phyloP scores from a whole-genome alignment of 1,140 invertebrate genomes.

The Acarapis woodi region DNA sequence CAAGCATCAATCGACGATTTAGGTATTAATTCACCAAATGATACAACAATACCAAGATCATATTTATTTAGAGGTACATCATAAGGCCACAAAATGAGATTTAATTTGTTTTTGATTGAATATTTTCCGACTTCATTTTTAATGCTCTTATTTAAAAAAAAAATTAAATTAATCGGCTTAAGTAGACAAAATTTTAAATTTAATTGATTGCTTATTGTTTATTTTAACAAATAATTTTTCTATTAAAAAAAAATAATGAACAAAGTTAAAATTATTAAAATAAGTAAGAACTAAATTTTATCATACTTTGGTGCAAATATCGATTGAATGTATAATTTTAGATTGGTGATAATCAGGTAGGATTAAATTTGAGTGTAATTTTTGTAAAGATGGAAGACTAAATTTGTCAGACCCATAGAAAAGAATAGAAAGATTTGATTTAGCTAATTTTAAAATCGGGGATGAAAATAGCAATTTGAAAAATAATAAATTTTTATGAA shows the following conservation, averaged over 20 bases:
- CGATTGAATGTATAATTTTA: no score
- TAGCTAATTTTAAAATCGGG: no score
- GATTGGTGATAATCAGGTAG: no score
- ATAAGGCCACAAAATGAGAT: constrained; percentile 17
- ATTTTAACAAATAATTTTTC: no score
- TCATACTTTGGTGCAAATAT: no score
- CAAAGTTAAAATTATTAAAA: no score
- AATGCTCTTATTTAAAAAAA: constrained; percentile 3
- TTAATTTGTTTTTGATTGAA: constrained; percentile 13
- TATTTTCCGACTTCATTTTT: constrained; percentile 13
- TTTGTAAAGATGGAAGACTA: constrained; percentile 13
- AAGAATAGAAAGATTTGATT: constrained; percentile 8
- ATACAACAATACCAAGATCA: constrained; percentile 20
- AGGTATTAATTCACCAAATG: constrained; percentile 21
- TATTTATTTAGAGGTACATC: constrained; percentile 12
- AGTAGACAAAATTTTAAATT: no score
- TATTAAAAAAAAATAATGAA: not conserved
- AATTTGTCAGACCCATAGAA: constrained; percentile 17
- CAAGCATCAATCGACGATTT: constrained; percentile 16
- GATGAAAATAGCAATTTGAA: no score
- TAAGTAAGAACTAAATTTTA: no score
- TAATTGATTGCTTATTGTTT: no score
- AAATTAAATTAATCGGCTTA: no score
- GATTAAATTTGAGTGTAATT: constrained; percentile 13
- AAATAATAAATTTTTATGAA: no score